These are phyloP conservation scores for Dipus sagitta DNA, from an alignment of 2,797 vertebrate species.

Conservation along the genomic window DNA sequence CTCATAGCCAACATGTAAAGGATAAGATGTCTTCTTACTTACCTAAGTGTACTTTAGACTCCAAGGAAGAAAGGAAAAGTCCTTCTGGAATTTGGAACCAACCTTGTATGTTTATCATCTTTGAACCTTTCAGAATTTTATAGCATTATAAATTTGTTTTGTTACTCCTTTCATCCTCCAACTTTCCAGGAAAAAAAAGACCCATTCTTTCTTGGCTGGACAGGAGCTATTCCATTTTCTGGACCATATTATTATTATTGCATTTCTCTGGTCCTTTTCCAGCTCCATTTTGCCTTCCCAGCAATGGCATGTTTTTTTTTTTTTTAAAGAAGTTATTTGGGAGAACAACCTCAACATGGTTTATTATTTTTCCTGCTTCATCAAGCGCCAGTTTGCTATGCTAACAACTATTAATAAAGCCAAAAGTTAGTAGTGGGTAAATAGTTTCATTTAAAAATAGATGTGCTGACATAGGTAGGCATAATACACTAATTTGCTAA, in stretches of 20 bases:
- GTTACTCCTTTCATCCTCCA: conserved; percentile 20
- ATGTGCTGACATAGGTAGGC: conserved; percentile 71
- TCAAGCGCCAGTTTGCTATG: conserved; percentile 64
- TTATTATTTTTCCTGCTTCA: conserved; percentile 77
- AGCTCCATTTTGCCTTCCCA: conserved; percentile 69
- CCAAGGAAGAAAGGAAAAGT: conserved; percentile 24
- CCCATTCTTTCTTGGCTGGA: neutral
- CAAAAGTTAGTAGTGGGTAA: conserved; percentile 77
- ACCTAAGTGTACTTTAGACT: neutral
- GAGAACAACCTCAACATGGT: conserved; percentile 66
- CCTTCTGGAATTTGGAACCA: conserved; percentile 58
- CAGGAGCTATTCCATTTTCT: conserved; percentile 60
- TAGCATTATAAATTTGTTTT: neutral
- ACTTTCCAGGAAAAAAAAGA: conserved; percentile 65
- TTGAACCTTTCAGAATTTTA: conserved; percentile 33
- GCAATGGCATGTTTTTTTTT: conserved; percentile 65
- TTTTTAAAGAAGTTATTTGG: conserved; percentile 67
- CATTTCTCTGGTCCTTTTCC: conserved; percentile 62
- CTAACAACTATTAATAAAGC: conserved; percentile 67
- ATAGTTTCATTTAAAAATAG: conserved; percentile 74
- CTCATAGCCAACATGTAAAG: neutral
- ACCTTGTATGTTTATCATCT: conserved; percentile 2
- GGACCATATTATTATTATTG: conserved; percentile 41
- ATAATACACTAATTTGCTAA: conserved; percentile 76
- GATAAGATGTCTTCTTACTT: neutral